Percentiles rank a stretch among this genome's conserved stretches.
Evolutionary conservation across 2,888 invertebrate genomes (phyloP).

Genomic region (Acrocyrtus sp.): DNA sequence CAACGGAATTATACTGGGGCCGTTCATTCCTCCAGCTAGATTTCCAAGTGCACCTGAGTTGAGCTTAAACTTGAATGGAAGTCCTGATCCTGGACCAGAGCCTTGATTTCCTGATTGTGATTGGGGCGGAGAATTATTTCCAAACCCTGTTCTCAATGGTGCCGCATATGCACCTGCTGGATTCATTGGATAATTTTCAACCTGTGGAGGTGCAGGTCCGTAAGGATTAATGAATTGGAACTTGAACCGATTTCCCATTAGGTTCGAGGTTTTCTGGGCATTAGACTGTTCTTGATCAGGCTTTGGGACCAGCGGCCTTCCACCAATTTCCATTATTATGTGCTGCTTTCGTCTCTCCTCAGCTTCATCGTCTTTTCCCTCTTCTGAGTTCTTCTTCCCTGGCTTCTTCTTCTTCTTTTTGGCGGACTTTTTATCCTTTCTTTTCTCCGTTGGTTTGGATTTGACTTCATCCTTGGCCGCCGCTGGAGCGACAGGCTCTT

Average conservation of each 20-base stretch:
- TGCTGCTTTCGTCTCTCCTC: conserved; percentile 11
- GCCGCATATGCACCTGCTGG: no score
- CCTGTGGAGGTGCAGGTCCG: conserved; percentile 17
- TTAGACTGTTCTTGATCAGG: conserved; percentile 15
- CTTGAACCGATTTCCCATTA: conserved; percentile 38
- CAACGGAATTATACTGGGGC: background rate
- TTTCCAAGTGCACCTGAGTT: conserved; percentile 26
- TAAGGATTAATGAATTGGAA: conserved; percentile 50
- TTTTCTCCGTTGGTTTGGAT: conserved; percentile 11
- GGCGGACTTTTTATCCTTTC: conserved; percentile 15
- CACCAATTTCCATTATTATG: conserved; percentile 48
- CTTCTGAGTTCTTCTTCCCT: background rate
- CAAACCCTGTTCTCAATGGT: no score
- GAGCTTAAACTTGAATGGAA: conserved; percentile 25
- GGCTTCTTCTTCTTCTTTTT: conserved; percentile 13
- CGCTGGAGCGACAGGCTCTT: background rate
- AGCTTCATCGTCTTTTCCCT: conserved; percentile 28
- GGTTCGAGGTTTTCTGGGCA: conserved; percentile 21
- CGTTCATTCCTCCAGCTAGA: conserved; percentile 22
- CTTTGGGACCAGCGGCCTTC: conserved; percentile 50
- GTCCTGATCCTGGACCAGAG: background rate
- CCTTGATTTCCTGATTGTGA: background rate
- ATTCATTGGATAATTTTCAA: no score
- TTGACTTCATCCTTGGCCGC: background rate
- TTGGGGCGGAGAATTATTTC: no score